Percentiles rank a stretch among this genome's conserved stretches.
These are phyloP conservation scores for Psittacus erithacus DNA, from an alignment of 2,113 vertebrate species.

Conservation along the genomic window DNA sequence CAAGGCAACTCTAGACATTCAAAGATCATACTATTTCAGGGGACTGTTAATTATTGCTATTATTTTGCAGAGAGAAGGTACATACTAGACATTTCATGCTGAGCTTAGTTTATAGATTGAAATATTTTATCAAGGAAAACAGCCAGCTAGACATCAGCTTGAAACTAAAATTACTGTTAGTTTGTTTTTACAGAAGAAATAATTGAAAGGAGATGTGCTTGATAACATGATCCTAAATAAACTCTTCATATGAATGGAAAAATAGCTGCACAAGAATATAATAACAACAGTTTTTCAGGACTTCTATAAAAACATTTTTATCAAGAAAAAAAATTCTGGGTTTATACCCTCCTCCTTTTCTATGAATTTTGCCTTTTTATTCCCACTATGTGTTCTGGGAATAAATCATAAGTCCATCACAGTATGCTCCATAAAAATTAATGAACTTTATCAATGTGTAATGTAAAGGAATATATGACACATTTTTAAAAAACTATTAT, in stretches of 20 bases:
- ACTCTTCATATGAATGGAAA: not conserved
- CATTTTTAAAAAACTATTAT: not conserved
- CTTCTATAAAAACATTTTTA: not conserved
- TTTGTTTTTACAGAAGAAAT: conserved; percentile 31
- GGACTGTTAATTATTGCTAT: not conserved
- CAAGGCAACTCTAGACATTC: conserved; percentile 16
- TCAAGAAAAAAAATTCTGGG: not conserved
- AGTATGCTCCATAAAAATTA: not conserved
- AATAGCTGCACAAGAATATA: not conserved
- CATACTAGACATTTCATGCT: conserved; percentile 10
- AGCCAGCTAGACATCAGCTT: conserved; percentile 52
- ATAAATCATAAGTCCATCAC: not conserved
- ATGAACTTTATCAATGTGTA: not conserved
- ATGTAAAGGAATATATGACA: not conserved
- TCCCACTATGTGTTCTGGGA: not conserved
- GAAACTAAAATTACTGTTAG: conserved; percentile 54
- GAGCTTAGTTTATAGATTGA: conserved; percentile 54
- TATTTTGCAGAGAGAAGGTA: not conserved
- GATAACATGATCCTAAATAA: not conserved
- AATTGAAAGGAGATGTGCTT: not conserved
- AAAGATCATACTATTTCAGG: not conserved
- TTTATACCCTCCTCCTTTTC: not conserved
- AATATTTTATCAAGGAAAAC: conserved; percentile 59
- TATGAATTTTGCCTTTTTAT: not conserved
- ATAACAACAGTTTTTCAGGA: not conserved